Conservation (phyloP, 2,888 invertebrate species). For the Sarcophaga subvicina region DNA sequence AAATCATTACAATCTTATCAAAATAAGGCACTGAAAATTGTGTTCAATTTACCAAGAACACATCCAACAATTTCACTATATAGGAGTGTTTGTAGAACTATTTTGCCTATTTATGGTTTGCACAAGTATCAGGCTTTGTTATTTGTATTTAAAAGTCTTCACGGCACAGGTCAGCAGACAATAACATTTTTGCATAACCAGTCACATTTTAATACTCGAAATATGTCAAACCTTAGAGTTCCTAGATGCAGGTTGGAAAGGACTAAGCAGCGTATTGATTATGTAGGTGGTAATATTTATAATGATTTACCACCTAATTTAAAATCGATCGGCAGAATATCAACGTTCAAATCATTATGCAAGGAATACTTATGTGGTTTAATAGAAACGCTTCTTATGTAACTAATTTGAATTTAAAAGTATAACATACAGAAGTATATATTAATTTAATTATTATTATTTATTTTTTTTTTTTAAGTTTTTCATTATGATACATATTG, state of each 20-base stretch:
- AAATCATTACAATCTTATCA: too few relatives aligned
- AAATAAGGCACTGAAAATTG: not conserved
- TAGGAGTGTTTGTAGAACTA: not conserved
- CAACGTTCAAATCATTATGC: not conserved
- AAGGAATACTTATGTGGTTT: not conserved
- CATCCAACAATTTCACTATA: not conserved
- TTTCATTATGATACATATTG: too few relatives aligned
- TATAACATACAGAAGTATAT: too few relatives aligned
- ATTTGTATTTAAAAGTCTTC: not conserved
- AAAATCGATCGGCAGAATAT: not conserved
- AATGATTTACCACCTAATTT: not conserved
- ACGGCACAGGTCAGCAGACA: not conserved
- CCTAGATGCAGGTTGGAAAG: not conserved
- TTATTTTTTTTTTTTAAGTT: too few relatives aligned
- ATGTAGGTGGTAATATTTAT: not conserved
- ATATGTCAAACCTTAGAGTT: not conserved
- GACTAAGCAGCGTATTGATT: conserved; percentile 6
- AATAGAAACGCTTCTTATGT: too few relatives aligned
- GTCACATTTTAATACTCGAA: not conserved
- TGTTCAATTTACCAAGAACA: not conserved
- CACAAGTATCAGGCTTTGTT: not conserved
- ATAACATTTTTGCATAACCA: too few relatives aligned
- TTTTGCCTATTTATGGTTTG: conserved; percentile 11
- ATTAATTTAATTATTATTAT: too few relatives aligned
- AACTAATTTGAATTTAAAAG: too few relatives aligned